phyloP scores from a whole-genome alignment of 2,888 invertebrate genomes.

The Macropis europaea region DNA sequence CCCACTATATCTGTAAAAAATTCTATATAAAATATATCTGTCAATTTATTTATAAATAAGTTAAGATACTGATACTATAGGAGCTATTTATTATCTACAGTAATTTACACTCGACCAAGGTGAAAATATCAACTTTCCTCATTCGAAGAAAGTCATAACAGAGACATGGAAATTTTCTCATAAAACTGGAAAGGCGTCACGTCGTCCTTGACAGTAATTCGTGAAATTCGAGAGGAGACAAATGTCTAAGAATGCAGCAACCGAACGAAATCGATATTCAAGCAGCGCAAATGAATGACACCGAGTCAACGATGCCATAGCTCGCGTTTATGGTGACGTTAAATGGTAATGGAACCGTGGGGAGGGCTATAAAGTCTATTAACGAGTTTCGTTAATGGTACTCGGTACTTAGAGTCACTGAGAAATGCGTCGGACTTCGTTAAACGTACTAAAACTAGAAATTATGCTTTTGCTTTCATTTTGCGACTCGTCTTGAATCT shows the following conservation, averaged over 20 bases:
- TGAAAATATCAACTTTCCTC: too few species aligned
- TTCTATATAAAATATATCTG: too few species aligned
- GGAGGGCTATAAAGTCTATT: slow-evolving; percentile 35
- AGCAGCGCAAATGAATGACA: neutral
- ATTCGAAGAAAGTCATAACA: too few species aligned
- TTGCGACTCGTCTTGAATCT: neutral
- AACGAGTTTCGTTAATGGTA: slow-evolving; percentile 41
- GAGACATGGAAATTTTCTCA: too few species aligned
- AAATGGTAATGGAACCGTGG: slow-evolving; percentile 22
- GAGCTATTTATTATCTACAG: too few species aligned
- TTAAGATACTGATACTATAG: too few species aligned
- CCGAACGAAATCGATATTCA: slow-evolving; percentile 34
- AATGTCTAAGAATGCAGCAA: slow-evolving; percentile 25
- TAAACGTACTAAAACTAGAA: neutral
- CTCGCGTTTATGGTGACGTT: slow-evolving; percentile 38
- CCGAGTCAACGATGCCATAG: neutral
- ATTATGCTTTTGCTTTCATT: neutral
- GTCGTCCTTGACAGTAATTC: too few species aligned
- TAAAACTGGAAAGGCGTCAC: too few species aligned
- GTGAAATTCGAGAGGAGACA: slow-evolving; percentile 46
- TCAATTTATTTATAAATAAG: too few species aligned
- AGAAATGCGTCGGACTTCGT: neutral
- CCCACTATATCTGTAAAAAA: too few species aligned
- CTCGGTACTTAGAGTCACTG: slow-evolving; percentile 8
- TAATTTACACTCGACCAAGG: too few species aligned